Evolutionary conservation across 2,797 vertebrate species (phyloP), one percentile per base, ranked within the genome.

Genomic region (Pipistrellus pygmaeus): DNA sequence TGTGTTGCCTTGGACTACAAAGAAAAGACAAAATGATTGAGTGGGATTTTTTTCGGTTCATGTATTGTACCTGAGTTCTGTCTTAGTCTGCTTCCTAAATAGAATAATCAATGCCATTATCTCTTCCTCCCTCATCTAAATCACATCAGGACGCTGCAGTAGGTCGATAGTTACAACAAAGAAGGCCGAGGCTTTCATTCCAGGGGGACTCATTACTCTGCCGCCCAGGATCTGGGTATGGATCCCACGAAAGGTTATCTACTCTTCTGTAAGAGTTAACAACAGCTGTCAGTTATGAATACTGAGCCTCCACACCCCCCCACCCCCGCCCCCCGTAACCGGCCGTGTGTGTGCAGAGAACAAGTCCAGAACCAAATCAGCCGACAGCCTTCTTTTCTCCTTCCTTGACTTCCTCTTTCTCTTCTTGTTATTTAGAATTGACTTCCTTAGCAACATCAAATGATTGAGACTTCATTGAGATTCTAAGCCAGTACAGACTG

Each of bases 81-180:
- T 97, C 97, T 98, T 88, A 84, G 97, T 96, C 97, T 96, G 97
- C 96, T 97, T 98, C 97, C 98, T 98, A 98, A 98, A 98, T 98
- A 98, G 98, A 98, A 98, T 98, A 98, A 98, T 98, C 98, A 98
- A 98, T 98, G 97, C 96, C 97, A 98, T 98, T 98, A 98, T 98
- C 98, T 98, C 97, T 98, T 98, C 98, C 98, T 98, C 97, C 81
- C 98, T 98, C 98, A 98, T 98, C 98, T 98, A 98, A 98, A 98
- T 98, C 98, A 98, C 98, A 98, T 98, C 98, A 98, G 97, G 95
- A 93, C 89, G 95, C 96, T 95, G 91, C 93, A 90, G 97, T 89
- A 98, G 98, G 98, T 98, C 98, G 90, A 99, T 98, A 98, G 95
- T 94, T 98, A 98, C 98, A 98, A 98, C 98, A 98, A 98, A 98